phyloP scores from a whole-genome alignment of 2,888 invertebrate genomes.

The Oligia strigilis region DNA sequence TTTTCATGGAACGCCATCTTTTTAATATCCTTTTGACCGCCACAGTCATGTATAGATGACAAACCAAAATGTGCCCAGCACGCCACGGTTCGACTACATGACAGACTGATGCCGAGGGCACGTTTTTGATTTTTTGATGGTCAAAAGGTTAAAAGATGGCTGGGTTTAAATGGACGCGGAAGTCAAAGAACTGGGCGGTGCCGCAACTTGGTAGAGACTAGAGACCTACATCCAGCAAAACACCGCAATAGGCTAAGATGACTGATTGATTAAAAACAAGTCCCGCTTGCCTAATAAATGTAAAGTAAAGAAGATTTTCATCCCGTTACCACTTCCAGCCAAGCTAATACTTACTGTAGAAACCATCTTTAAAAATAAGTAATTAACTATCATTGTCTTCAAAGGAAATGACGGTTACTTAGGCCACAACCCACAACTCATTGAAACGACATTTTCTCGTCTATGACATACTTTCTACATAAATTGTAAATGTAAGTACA shows the following conservation, averaged over 20 bases:
- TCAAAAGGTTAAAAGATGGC: not conserved
- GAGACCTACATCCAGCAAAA: not conserved
- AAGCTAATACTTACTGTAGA: not conserved
- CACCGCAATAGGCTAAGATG: not conserved
- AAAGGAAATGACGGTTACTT: slow-evolving; percentile 24
- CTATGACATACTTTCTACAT: slow-evolving; percentile 71
- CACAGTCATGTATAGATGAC: too few relatives aligned
- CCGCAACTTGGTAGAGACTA: not conserved
- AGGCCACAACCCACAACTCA: slow-evolving; percentile 25
- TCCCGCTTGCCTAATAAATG: not conserved
- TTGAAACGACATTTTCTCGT: slow-evolving; percentile 43
- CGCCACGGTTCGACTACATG: too few relatives aligned
- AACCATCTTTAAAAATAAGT: slow-evolving; percentile 14
- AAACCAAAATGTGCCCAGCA: too few relatives aligned
- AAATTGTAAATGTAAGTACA: slow-evolving; percentile 61
- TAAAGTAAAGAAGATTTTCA: not conserved
- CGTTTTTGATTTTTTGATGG: too few relatives aligned
- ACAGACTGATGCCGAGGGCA: too few relatives aligned
- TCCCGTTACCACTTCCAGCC: slow-evolving; percentile 17
- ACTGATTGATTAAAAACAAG: not conserved
- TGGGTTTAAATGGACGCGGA: not conserved
- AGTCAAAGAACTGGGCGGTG: not conserved
- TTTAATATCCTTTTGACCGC: too few relatives aligned
- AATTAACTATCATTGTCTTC: slow-evolving; percentile 42
- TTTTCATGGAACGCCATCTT: not conserved